Conservation (phyloP, 2,797 vertebrate genomes). For the Lophotriccus pileatus region DNA sequence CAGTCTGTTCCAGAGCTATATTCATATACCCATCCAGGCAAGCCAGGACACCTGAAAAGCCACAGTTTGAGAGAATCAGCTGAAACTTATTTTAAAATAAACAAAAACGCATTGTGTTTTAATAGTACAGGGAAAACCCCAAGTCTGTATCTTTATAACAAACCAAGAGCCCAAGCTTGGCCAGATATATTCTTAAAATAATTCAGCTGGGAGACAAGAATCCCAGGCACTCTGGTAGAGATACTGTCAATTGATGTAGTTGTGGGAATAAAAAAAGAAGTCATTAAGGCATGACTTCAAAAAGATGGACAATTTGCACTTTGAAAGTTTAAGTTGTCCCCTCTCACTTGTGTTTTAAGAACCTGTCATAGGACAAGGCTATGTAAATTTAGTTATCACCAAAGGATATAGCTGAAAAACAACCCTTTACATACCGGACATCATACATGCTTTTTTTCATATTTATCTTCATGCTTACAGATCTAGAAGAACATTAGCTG, state of each 20-base stretch:
- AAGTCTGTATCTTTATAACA: neutral
- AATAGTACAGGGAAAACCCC: neutral
- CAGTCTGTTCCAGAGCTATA: conserved; percentile 97
- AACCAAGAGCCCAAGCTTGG: neutral
- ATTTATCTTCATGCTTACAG: neutral
- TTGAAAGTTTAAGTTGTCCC: neutral
- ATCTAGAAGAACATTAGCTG: neutral
- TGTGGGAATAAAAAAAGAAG: neutral
- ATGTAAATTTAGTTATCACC: neutral
- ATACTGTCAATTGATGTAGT: neutral
- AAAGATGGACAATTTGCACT: neutral
- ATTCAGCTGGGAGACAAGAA: neutral
- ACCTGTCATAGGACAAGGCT: neutral
- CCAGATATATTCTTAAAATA: neutral
- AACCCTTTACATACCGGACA: neutral
- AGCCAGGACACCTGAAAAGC: conserved; percentile 88
- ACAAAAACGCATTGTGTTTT: neutral
- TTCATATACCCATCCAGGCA: conserved; percentile 99
- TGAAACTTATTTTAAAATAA: neutral
- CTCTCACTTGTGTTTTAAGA: neutral
- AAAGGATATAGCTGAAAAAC: neutral
- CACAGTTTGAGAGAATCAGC: neutral
- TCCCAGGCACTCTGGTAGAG: neutral
- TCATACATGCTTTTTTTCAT: neutral
- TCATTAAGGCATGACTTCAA: neutral